Evolutionary conservation across 2,888 invertebrate genomes (phyloP).

Genomic region (Drosophila melanosoma): DNA sequence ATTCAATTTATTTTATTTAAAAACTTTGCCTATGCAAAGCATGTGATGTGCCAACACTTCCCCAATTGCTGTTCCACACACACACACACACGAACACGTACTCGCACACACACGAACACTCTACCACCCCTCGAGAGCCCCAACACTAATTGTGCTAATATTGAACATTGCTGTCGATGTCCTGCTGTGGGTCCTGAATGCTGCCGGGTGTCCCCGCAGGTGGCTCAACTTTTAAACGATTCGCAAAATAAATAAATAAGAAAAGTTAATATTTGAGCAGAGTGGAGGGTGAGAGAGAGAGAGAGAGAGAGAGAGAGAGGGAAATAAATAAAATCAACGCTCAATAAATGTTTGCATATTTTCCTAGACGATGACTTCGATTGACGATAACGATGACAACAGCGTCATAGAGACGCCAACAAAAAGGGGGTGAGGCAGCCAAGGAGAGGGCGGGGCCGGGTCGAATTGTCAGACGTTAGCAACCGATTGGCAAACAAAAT

Average conservation of each 20-base stretch:
- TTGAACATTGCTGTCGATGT: constrained; percentile 58
- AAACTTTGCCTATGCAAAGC: constrained; percentile 29
- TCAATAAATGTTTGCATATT: constrained; percentile 80
- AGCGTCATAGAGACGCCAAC: background rate
- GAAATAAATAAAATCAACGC: constrained; percentile 77
- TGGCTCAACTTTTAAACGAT: constrained; percentile 77
- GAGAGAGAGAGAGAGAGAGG: background rate
- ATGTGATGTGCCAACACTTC: background rate
- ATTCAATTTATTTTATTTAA: constrained; percentile 66
- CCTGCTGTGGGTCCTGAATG: constrained; percentile 35
- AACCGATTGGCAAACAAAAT: constrained; percentile 57
- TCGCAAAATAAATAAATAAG: constrained; percentile 75
- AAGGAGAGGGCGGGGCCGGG: background rate
- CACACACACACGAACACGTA: background rate
- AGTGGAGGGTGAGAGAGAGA: background rate
- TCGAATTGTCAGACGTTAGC: constrained; percentile 52
- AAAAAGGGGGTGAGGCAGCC: constrained; percentile 12
- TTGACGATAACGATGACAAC: constrained; percentile 65
- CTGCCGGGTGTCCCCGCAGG: constrained; percentile 58
- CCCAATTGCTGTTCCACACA: background rate
- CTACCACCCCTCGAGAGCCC: background rate
- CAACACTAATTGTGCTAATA: constrained; percentile 76
- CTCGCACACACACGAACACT: background rate
- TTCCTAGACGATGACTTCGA: constrained; percentile 73
- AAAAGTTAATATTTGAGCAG: constrained; percentile 70